A percentile compares a stretch with the other conserved stretches of the same genome.
phyloP scores from a whole-genome alignment of 2,888 invertebrate genomes.

The Tuberolachnus salignus region DNA sequence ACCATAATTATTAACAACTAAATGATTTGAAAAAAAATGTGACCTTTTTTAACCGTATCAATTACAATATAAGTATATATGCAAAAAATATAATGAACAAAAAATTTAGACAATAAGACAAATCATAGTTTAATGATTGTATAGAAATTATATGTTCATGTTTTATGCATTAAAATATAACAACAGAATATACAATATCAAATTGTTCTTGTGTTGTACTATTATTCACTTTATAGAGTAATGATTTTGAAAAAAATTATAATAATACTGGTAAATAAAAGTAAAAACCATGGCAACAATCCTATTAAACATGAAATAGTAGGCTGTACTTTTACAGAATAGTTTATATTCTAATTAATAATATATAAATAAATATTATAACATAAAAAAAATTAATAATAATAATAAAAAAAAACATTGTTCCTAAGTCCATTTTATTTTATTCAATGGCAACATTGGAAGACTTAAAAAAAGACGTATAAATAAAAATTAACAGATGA shows the following conservation, averaged over 20 bases:
- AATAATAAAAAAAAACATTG: conserved; percentile 47
- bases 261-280: conserved; percentile 55
- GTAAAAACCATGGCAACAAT: conserved; percentile 54
- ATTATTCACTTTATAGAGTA: conserved; percentile 38
- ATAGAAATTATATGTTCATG: conserved; percentile 34
- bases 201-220: conserved; percentile 54
- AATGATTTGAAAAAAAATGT: conserved; percentile 39
- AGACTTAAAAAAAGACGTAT: conserved; percentile 53
- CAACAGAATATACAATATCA: conserved; percentile 51
- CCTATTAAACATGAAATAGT: conserved; percentile 54
- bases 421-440: conserved; percentile 57
- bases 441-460: conserved; percentile 56
- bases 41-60: conserved; percentile 24
- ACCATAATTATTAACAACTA: conserved; percentile 43
- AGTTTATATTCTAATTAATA: conserved; percentile 55
- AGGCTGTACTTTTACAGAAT: conserved; percentile 51
- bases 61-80: conserved; percentile 11
- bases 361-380: conserved; percentile 55
- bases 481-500: conserved; percentile 56
- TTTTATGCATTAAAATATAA: conserved; percentile 47
- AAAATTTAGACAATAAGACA: conserved; percentile 37
- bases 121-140: conserved; percentile 46
- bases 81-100: conserved; percentile 12
- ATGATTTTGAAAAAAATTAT: conserved; percentile 47
- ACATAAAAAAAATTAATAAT: conserved; percentile 45